Conservation (phyloP, 2,797 vertebrate genomes). For the Poeciliopsis presidionis region DNA sequence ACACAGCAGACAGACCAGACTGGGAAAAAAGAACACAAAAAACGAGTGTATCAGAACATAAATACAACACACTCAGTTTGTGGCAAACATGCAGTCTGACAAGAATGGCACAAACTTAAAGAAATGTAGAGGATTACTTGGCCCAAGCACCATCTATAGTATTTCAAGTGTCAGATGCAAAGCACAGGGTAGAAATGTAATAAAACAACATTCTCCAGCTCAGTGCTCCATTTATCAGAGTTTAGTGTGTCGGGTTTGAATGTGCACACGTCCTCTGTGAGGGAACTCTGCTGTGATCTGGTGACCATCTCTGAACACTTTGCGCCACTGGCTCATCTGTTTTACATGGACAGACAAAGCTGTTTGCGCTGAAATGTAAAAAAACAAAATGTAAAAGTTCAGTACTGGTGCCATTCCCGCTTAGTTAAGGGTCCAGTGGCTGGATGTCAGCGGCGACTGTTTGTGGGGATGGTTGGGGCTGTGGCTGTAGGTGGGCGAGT, state of each 20-base stretch:
- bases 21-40: conserved; percentile 15
- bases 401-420: conserved; percentile 18
- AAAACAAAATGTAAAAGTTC: conserved; percentile 42
- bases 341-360: conserved; percentile 41
- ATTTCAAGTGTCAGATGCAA: conserved; percentile 49
- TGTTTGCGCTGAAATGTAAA: conserved; percentile 58
- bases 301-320: conserved; percentile 30
- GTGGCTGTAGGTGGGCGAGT: conserved; percentile 74
- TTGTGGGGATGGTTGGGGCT: conserved; percentile 69
- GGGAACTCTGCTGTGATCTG: conserved; percentile 32
- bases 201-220: conserved; percentile 38
- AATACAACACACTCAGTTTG: conserved; percentile 68
- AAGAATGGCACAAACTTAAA: conserved; percentile 50
- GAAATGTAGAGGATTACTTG: conserved; percentile 75
- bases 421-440: conserved; percentile 75
- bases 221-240: conserved; percentile 61
- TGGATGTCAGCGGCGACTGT: conserved; percentile 66
- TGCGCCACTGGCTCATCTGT: conserved; percentile 30
- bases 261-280: conserved; percentile 16
- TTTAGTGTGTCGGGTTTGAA: conserved; percentile 33
- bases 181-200: conserved; percentile 61
- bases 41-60: conserved; percentile 64
- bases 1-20: conserved; percentile 59
- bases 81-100: conserved; percentile 34
- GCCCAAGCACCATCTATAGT: conserved; percentile 50